phyloP scores from a whole-genome alignment of 2,113 vertebrate genomes.

The Microcebus murinus region DNA sequence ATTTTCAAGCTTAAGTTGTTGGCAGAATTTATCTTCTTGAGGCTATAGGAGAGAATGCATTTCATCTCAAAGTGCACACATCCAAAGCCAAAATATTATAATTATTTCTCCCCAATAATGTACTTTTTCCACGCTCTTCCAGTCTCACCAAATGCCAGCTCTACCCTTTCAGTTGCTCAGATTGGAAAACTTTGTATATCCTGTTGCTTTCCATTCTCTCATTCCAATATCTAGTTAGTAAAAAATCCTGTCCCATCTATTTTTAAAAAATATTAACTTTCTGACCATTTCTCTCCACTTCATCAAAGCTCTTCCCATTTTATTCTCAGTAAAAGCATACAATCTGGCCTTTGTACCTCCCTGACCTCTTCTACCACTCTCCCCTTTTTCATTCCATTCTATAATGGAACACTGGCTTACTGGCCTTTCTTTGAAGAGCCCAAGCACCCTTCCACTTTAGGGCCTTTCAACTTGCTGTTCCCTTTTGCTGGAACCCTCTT shows the following conservation, averaged over 20 bases:
- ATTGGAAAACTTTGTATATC: not conserved
- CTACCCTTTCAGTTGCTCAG: not conserved
- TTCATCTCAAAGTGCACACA: not conserved
- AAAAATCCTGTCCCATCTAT: not conserved
- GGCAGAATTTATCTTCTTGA: slow-evolving; percentile 14
- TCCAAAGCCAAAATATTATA: not conserved
- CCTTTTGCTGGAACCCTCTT: not conserved
- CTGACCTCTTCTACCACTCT: not conserved
- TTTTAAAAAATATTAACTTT: not conserved
- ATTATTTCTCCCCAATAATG: not conserved
- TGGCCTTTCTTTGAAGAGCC: not conserved
- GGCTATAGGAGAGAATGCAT: not conserved
- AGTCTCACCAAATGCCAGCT: not conserved
- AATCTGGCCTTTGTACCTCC: not conserved
- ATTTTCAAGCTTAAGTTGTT: not conserved
- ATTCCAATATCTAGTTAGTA: not conserved
- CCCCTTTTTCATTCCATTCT: not conserved
- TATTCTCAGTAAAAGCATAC: not conserved
- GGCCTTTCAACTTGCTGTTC: not conserved
- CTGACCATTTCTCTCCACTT: not conserved
- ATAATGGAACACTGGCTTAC: too few species aligned
- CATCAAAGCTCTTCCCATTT: not conserved
- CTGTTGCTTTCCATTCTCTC: not conserved
- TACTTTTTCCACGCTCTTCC: not conserved
- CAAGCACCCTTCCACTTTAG: not conserved